These are phyloP conservation scores for Caenorhabditis sinica DNA, from an alignment of 2,888 invertebrate genomes.

Conservation along the genomic window DNA sequence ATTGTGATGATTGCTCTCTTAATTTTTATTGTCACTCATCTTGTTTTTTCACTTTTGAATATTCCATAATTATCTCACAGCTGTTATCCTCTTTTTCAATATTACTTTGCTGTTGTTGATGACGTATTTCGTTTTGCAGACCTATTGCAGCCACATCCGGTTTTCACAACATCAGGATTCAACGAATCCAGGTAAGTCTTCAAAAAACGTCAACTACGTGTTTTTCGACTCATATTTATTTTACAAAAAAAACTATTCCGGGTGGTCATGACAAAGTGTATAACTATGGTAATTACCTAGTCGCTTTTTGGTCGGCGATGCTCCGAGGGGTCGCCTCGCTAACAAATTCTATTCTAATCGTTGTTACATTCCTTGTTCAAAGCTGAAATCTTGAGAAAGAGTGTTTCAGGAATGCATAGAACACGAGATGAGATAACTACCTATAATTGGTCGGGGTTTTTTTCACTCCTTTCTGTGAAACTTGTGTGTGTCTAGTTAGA, in stretches of 20 bases:
- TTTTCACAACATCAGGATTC: not conserved
- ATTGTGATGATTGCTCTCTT: no score
- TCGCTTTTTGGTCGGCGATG: constrained; percentile 42
- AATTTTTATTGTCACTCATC: not conserved
- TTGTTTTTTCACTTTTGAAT: no score
- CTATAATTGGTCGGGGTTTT: constrained; percentile 44
- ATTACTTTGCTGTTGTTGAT: not conserved
- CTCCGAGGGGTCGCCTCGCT: constrained; percentile 17
- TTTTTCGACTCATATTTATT: constrained; percentile 6
- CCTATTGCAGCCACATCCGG: no score
- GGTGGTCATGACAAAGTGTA: constrained; percentile 27
- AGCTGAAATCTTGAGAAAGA: constrained; percentile 1
- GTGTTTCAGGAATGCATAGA: constrained; percentile 51
- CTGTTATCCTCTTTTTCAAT: no score
- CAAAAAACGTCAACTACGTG: not conserved
- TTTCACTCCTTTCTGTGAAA: constrained; percentile 15
- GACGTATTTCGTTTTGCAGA: not conserved
- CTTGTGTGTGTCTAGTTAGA: constrained; percentile 3
- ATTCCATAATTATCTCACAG: no score
- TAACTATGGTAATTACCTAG: constrained; percentile 59
- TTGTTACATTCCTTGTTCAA: constrained; percentile 46
- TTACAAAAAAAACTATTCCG: constrained; percentile 1
- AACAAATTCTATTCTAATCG: constrained; percentile 55
- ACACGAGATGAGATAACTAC: constrained; percentile 63
- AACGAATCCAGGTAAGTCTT: not conserved